Conservation (phyloP, 1,140 invertebrate genomes). For the Whitmania pigra region DNA sequence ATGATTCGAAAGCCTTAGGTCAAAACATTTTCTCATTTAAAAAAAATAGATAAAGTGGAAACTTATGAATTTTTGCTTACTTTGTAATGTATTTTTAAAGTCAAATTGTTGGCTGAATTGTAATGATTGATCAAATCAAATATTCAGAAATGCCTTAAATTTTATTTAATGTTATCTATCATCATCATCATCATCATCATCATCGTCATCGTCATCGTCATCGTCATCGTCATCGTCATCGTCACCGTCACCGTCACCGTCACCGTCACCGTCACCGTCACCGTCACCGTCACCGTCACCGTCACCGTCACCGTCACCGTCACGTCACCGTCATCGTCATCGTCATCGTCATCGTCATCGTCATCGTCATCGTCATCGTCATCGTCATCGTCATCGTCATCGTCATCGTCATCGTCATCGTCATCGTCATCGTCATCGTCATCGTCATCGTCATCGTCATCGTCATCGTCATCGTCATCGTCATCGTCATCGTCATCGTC, state of each 20-base stretch:
- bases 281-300: no score
- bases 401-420: constrained; percentile 6
- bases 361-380: constrained; percentile 7
- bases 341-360: constrained; percentile 3
- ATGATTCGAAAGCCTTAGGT: no score
- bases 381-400: constrained; percentile 4
- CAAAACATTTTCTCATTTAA: no score
- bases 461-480: constrained; percentile 6
- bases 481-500: background rate
- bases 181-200: constrained; percentile 4
- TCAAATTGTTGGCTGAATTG: no score
- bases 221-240: constrained; percentile 7
- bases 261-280: background rate
- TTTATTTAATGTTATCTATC: background rate
- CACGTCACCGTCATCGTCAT: no score
- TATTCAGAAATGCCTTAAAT: background rate
- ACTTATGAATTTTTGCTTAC: no score
- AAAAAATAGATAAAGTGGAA: no score
- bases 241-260: constrained; percentile 3
- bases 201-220: constrained; percentile 3
- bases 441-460: background rate
- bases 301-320: background rate
- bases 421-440: background rate
- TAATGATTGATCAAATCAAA: no score
- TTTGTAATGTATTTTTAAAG: no score